phyloP scores from a whole-genome alignment of 2,113 vertebrate species.

The Muntiacus reevesi region DNA sequence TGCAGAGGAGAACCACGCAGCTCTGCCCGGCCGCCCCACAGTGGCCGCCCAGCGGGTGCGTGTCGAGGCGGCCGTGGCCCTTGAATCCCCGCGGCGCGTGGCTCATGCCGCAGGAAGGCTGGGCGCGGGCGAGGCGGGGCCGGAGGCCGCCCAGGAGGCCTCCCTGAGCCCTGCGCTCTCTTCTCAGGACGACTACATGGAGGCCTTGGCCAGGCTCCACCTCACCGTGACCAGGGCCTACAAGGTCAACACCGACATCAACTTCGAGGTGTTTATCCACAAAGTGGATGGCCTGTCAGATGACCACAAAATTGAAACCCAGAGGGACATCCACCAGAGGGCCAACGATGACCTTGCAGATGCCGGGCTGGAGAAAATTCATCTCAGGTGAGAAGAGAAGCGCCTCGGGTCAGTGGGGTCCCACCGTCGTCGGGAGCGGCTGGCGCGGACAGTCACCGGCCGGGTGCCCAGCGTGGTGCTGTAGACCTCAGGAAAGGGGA shows the following conservation, averaged over 20 bases:
- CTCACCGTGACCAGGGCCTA: constrained; percentile 94
- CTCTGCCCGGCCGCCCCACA: not conserved
- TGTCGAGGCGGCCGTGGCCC: not conserved
- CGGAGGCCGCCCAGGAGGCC: not conserved
- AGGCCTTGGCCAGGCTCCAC: constrained; percentile 92
- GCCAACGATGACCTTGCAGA: constrained; percentile 93
- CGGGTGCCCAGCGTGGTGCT: not conserved
- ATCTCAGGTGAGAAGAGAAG: constrained; percentile 87
- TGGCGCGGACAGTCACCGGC: not conserved
- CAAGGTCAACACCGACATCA: constrained; percentile 94
- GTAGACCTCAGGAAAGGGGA: not conserved
- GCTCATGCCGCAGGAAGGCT: not conserved
- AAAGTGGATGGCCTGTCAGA: constrained; percentile 96
- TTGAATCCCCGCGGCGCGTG: not conserved
- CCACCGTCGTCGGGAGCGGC: not conserved
- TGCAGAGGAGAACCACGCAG: not conserved
- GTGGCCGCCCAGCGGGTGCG: not conserved
- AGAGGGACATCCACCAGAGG: constrained; percentile 94
- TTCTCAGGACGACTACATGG: constrained; percentile 93
- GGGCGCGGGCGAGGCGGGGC: not conserved
- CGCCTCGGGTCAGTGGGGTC: not conserved
- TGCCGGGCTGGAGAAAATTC: constrained; percentile 91
- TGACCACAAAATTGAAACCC: constrained; percentile 96
- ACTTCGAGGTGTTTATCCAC: constrained; percentile 97
- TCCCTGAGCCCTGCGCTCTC: not conserved